phyloP scores from a whole-genome alignment of 2,797 vertebrate genomes.

The Tenualosa ilisha region DNA sequence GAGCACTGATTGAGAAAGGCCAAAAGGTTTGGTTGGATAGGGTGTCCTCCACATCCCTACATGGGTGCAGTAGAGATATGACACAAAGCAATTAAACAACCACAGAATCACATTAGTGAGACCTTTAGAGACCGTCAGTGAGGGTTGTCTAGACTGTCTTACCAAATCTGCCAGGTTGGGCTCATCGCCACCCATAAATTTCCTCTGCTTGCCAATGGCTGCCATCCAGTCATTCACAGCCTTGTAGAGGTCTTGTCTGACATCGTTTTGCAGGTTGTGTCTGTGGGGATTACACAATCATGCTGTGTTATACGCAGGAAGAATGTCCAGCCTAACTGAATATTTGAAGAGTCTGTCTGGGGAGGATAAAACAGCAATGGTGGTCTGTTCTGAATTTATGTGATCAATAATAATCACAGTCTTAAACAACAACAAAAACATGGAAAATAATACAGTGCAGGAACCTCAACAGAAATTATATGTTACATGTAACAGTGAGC shows the following conservation, averaged over 20 bases:
- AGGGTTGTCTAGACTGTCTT: conserved; percentile 50
- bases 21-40: too few relatives aligned
- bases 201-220: conserved; percentile 86
- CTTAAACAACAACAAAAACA: too few relatives aligned
- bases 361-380: background rate
- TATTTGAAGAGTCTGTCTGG: background rate
- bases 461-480: too few relatives aligned
- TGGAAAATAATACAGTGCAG: too few relatives aligned
- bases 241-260: conserved; percentile 90
- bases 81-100: too few relatives aligned
- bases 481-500: background rate
- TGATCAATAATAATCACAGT: too few relatives aligned
- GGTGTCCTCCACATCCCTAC: too few relatives aligned
- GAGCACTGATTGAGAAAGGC: too few relatives aligned
- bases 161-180: conserved; percentile 97
- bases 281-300: conserved; percentile 59
- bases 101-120: background rate
- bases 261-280: conserved; percentile 86
- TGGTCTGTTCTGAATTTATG: too few relatives aligned
- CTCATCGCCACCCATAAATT: conserved; percentile 89
- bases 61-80: too few relatives aligned
- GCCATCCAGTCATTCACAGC: conserved; percentile 90
- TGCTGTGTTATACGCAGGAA: conserved; percentile 11
- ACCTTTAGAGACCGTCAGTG: background rate
- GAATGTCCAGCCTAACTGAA: background rate